phyloP scores from a whole-genome alignment of 2,888 invertebrate genomes.

The Acronicta alni region DNA sequence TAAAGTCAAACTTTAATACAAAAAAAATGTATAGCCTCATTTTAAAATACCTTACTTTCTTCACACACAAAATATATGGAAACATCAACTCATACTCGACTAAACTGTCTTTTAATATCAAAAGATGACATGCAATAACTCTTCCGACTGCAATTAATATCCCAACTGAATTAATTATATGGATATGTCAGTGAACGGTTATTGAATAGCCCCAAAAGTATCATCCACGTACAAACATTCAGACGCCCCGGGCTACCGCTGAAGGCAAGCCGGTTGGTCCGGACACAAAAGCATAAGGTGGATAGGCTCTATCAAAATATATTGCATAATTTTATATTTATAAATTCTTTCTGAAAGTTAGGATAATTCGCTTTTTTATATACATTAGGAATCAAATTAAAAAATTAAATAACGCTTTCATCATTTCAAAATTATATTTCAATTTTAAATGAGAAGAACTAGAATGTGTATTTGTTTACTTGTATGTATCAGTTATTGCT shows the following conservation, averaged over 20 bases:
- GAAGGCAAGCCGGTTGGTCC: conserved; percentile 76
- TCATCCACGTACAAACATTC: conserved; percentile 73
- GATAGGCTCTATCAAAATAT: conserved; percentile 59
- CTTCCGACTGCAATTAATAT: conserved; percentile 21
- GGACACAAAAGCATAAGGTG: conserved; percentile 69
- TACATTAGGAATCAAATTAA: no score
- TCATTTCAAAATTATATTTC: no score
- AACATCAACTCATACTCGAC: no score
- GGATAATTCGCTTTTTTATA: no score
- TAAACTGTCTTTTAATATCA: background rate
- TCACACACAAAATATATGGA: no score
- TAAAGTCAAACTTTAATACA: no score
- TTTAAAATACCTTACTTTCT: no score
- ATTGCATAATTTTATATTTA: conserved; percentile 12
- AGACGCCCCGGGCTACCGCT: conserved; percentile 75
- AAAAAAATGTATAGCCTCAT: no score
- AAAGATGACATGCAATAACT: conserved; percentile 14
- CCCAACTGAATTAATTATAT: conserved; percentile 22
- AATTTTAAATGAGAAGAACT: no score
- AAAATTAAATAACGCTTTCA: no score
- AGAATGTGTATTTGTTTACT: no score
- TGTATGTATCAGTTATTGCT: no score
- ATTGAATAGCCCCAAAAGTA: conserved; percentile 73
- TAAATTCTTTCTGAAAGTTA: background rate
- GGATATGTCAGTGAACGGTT: conserved; percentile 53